These are phyloP conservation scores for Takifugu rubripes DNA, from an alignment of 2,797 vertebrate genomes.

Conservation along the genomic window DNA sequence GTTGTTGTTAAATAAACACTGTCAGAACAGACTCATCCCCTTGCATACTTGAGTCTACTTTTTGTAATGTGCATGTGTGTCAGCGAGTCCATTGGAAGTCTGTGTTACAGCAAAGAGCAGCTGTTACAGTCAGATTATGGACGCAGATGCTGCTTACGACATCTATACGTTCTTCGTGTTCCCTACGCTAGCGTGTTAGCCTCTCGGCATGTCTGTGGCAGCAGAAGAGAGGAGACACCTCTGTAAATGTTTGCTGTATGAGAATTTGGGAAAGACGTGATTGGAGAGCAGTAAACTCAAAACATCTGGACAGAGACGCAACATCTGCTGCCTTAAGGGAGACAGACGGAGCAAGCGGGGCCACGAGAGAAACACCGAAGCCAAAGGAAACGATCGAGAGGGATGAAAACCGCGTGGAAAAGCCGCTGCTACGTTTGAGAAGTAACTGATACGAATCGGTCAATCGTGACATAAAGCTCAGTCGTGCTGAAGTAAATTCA, in stretches of 20 bases:
- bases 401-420: slow-evolving; percentile 8
- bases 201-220: slow-evolving; percentile 1
- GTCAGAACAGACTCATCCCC: slow-evolving; percentile 21
- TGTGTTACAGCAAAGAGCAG: slow-evolving; percentile 10
- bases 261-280: slow-evolving; percentile 46
- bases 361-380: slow-evolving; percentile 25
- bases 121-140: slow-evolving; percentile 20
- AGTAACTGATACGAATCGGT: no score
- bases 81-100: slow-evolving; percentile 2
- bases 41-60: slow-evolving; percentile 18
- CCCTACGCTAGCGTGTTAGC: slow-evolving; percentile 2
- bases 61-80: slow-evolving; percentile 1
- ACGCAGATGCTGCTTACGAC: slow-evolving; percentile 16
- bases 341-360: slow-evolving; percentile 30
- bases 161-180: not conserved
- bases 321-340: slow-evolving; percentile 53
- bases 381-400: slow-evolving; percentile 18
- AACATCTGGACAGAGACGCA: slow-evolving; percentile 52
- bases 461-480: no score
- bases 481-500: no score
- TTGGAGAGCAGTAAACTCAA: slow-evolving; percentile 45
- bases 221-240: slow-evolving; percentile 35
- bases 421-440: not conserved
- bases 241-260: slow-evolving; percentile 63
- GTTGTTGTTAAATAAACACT: slow-evolving; percentile 35